phyloP scores from a whole-genome alignment of 2,888 invertebrate species.

The Portevinia maculata region DNA sequence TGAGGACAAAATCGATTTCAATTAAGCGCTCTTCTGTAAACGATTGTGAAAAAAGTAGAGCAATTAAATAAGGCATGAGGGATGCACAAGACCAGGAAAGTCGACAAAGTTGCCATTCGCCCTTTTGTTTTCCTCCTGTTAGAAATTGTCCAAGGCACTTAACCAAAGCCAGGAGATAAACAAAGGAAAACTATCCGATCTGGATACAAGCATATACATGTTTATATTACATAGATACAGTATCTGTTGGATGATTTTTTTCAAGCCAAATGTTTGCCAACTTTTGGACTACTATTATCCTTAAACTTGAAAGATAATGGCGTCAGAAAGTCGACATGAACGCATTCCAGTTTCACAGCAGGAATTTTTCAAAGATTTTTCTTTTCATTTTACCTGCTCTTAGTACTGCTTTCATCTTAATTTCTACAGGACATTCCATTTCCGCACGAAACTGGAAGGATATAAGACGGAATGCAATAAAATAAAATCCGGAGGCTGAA shows the following conservation, averaged over 20 bases:
- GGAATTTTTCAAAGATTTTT: conserved; percentile 4
- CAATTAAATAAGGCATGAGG: conserved; percentile 15
- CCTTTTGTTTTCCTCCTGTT: conserved; percentile 3
- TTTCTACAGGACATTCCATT: conserved; percentile 14
- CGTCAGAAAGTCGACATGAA: conserved; percentile 64
- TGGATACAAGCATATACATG: not conserved
- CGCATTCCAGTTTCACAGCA: conserved; percentile 30
- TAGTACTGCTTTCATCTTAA: conserved; percentile 16
- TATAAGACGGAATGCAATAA: not conserved
- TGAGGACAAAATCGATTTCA: conserved; percentile 52
- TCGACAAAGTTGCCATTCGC: conserved; percentile 20
- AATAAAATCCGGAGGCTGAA: not conserved
- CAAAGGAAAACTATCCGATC: conserved; percentile 8
- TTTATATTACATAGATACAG: conserved; percentile 24
- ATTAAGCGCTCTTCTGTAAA: conserved; percentile 48
- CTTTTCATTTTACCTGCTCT: not conserved
- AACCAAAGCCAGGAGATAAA: conserved; percentile 2
- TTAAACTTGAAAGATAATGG: conserved; percentile 69
- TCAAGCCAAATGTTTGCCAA: conserved; percentile 48
- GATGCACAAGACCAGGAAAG: not conserved
- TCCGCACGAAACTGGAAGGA: not conserved
- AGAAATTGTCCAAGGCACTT: conserved; percentile 39
- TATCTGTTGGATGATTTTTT: conserved; percentile 28
- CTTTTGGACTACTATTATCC: conserved; percentile 64
- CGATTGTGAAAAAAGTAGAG: conserved; percentile 25